These are phyloP conservation scores for Micrasema minimum DNA, from an alignment of 1,140 invertebrate species.

Conservation along the genomic window DNA sequence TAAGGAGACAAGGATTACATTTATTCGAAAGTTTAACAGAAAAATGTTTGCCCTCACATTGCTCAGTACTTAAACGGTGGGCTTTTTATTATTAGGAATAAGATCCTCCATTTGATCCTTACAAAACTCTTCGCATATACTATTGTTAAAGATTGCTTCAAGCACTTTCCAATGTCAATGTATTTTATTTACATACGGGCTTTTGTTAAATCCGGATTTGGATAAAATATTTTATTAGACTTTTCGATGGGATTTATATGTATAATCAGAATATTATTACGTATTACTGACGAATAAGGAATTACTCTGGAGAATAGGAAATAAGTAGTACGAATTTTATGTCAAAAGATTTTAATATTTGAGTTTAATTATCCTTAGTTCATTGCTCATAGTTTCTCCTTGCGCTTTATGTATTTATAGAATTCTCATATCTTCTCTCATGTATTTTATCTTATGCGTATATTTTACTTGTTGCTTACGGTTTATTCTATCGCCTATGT, in stretches of 20 bases:
- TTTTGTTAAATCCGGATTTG: background rate
- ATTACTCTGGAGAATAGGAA: background rate
- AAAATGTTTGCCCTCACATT: slow-evolving; percentile 2
- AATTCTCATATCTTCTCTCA: too few species aligned
- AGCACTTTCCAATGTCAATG: background rate
- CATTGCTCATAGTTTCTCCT: too few species aligned
- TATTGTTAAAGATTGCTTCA: background rate
- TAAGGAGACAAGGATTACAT: slow-evolving; percentile 5
- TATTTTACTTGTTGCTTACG: too few species aligned
- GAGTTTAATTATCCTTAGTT: too few species aligned
- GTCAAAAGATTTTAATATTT: too few species aligned
- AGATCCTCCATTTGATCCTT: background rate
- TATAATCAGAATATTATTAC: background rate
- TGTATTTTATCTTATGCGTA: too few species aligned
- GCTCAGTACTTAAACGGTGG: background rate
- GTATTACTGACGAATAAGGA: background rate
- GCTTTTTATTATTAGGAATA: background rate
- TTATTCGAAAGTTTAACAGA: slow-evolving; percentile 3
- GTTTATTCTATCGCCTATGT: too few species aligned
- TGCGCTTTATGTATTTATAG: too few species aligned
- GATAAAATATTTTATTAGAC: background rate
- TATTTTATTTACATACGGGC: background rate
- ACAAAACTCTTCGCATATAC: background rate
- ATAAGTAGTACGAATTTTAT: too few species aligned
- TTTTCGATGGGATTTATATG: background rate